Evolutionary conservation across 1,140 invertebrate species (phyloP).

Genomic region (Lepidurus apus): DNA sequence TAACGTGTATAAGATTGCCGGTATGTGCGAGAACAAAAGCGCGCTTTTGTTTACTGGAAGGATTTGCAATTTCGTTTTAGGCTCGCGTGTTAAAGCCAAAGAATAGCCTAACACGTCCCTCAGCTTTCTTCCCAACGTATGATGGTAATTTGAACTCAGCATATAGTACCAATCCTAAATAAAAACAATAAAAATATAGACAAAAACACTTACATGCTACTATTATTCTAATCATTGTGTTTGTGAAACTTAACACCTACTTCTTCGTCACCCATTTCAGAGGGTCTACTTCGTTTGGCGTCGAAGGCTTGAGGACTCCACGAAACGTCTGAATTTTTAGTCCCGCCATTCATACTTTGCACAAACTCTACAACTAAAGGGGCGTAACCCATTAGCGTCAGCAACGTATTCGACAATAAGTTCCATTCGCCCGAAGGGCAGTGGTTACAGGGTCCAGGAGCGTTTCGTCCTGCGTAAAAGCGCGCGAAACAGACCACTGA

Average conservation of each 20-base stretch:
- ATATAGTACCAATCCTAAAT: slow-evolving; percentile 71
- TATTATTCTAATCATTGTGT: slow-evolving; percentile 39
- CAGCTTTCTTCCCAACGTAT: slow-evolving; percentile 35
- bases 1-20: slow-evolving; percentile 68
- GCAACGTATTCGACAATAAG: slow-evolving; percentile 59
- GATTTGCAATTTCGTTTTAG: slow-evolving; percentile 33
- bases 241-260: slow-evolving; percentile 49
- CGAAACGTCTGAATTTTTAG: slow-evolving; percentile 24
- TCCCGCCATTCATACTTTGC: background rate
- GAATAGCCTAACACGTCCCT: slow-evolving; percentile 40
- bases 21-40: slow-evolving; percentile 65
- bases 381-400: slow-evolving; percentile 29
- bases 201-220: background rate
- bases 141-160: slow-evolving; percentile 54
- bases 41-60: slow-evolving; percentile 59
- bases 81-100: slow-evolving; percentile 35
- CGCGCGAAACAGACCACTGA: slow-evolving; percentile 69
- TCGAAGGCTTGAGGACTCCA: slow-evolving; percentile 39
- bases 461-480: slow-evolving; percentile 82
- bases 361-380: slow-evolving; percentile 25
- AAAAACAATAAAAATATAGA: slow-evolving; percentile 8
- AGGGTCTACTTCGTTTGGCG: slow-evolving; percentile 56
- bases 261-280: slow-evolving; percentile 47
- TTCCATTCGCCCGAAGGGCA: slow-evolving; percentile 73
- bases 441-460: slow-evolving; percentile 73